Base-by-base conservation (phyloP, 2,888 invertebrate species). In the Pimpla rufipes region DNA sequence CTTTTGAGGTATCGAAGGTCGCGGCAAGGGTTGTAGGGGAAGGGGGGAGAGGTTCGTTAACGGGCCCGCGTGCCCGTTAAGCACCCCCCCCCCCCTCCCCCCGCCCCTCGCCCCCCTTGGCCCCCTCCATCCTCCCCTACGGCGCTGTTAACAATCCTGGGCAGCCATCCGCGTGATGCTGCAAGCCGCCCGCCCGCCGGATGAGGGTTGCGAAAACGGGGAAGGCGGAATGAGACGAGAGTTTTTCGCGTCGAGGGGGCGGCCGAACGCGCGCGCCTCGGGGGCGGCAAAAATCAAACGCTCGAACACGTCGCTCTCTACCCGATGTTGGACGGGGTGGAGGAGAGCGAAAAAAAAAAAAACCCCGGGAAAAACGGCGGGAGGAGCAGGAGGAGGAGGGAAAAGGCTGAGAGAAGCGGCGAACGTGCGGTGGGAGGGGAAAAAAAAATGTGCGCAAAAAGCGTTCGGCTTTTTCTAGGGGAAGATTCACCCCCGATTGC, bases 261-360 rank as follows among this genome's bases (percentile, higher is more conserved):
- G 70, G 52, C 37, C 74, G 23, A 40, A 45, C n/a, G 3, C 42
- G 64, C 2, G 47, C 29, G 70, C 77, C 81, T 77, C 57, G 62
- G 81, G 79, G 79, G 76, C 66, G 74, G 81, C 77, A 74, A 85
- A 78, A 85, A 85, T 85, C 85, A 84, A 85, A 85, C 85, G 84
- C 83, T 81, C 77, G 79, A 84, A 84, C 79, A 79, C 83, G 74
- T 85, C 77, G 68, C n/a, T n/a, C n/a, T n/a, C n/a, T n/a, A 29
- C 52, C 42, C 57, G 66, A 47, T 42, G 59, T 59, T 67, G 59
- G 29, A 81, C 68, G 68, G 10, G 52, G n/a, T 37, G 37, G n/a
- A n/a, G n/a, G n/a, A n/a, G n/a, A n/a, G n/a, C n/a, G n/a, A n/a
- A n/a, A n/a, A n/a, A 40, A 73, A 62, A 37, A 57, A 67, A 57